These are phyloP conservation scores for Herpailurus yagouaroundi DNA, from an alignment of 2,113 vertebrate genomes.

Conservation along the genomic window DNA sequence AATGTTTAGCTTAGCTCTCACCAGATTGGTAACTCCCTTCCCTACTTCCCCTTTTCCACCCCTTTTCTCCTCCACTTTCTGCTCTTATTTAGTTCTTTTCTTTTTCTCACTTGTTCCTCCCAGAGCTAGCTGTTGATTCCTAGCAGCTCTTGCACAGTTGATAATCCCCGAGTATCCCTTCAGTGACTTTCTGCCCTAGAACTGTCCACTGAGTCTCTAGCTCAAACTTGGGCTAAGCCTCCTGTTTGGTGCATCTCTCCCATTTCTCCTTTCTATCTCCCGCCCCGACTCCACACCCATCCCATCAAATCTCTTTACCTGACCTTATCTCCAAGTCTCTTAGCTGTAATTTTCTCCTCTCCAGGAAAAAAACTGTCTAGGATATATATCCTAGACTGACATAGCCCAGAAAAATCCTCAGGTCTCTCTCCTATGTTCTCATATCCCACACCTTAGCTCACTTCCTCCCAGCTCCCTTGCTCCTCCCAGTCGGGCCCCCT, in stretches of 20 bases:
- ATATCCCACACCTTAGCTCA: neutral
- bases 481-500: neutral
- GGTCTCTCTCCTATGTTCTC: neutral
- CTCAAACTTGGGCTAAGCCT: neutral
- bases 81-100: neutral
- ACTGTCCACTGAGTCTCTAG: neutral
- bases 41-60: neutral
- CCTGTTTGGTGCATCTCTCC: neutral
- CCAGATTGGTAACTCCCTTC: neutral
- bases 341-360: neutral
- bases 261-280: neutral
- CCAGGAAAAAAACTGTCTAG: too few relatives aligned
- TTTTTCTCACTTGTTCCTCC: neutral
- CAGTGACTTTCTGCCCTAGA: neutral
- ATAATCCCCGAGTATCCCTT: neutral
- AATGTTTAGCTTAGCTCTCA: neutral
- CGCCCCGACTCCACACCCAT: neutral
- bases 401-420: neutral
- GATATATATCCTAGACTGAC: neutral
- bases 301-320: neutral
- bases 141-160: neutral
- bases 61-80: neutral
- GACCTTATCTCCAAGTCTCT: neutral
- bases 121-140: neutral
- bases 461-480: neutral